phyloP scores from a whole-genome alignment of 2,888 invertebrate genomes.

The Hirudinaria manillensis region DNA sequence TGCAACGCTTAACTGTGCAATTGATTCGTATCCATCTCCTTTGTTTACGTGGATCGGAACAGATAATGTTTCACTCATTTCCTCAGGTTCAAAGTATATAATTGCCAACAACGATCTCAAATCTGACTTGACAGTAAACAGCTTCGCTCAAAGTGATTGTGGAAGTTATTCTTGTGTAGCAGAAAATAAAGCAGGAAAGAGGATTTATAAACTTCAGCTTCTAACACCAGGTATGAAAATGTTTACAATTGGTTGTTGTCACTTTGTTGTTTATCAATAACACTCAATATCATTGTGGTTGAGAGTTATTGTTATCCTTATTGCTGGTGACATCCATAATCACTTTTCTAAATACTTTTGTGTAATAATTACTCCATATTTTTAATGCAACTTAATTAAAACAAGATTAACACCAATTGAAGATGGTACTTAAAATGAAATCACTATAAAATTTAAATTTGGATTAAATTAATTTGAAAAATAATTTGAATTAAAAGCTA shows the following conservation, averaged over 20 bases:
- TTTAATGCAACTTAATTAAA: too few species aligned
- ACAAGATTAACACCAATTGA: too few species aligned
- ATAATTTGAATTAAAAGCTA: too few species aligned
- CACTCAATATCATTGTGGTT: background rate
- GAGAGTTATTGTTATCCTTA: background rate
- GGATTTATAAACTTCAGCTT: background rate
- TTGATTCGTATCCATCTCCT: slow-evolving; percentile 16
- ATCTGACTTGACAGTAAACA: background rate
- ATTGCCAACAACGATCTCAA: background rate
- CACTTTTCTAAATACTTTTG: too few species aligned
- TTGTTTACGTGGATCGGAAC: background rate
- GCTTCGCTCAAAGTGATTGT: slow-evolving; percentile 1
- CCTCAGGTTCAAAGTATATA: background rate
- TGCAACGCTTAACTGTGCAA: background rate
- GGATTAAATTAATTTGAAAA: too few species aligned
- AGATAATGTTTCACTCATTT: background rate
- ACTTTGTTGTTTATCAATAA: background rate
- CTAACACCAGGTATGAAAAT: background rate
- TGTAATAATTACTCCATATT: too few species aligned
- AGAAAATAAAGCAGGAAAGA: background rate
- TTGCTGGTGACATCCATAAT: too few species aligned
- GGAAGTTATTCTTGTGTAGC: slow-evolving; percentile 18
- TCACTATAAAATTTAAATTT: too few species aligned
- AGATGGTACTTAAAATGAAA: too few species aligned
- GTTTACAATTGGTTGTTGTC: background rate